Conservation (phyloP, 2,888 invertebrate species). For the Tridacna crocea region DNA sequence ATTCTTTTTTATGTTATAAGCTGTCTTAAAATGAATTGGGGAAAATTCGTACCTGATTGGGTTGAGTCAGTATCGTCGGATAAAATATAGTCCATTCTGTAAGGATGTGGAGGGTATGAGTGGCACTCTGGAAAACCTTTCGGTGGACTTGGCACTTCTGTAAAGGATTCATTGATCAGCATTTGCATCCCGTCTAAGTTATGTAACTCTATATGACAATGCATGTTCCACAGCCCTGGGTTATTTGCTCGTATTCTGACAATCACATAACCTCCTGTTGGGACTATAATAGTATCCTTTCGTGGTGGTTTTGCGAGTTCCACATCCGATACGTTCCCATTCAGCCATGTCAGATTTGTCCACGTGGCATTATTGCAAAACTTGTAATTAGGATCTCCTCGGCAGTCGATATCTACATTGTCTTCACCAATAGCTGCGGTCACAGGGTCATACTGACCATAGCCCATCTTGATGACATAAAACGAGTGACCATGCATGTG, state of each 20-base stretch:
- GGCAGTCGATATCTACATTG: conserved; percentile 65
- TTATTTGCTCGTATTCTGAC: conserved; percentile 79
- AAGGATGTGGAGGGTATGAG: conserved; percentile 47
- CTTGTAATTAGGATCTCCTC: conserved; percentile 58
- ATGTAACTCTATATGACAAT: conserved; percentile 80
- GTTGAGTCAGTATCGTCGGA: neutral
- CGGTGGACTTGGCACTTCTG: conserved; percentile 66
- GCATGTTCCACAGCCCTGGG: conserved; percentile 81
- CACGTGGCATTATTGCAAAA: conserved; percentile 77
- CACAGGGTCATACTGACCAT: conserved; percentile 56
- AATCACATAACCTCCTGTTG: conserved; percentile 81
- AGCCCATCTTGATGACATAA: conserved; percentile 79
- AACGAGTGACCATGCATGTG: conserved; percentile 82
- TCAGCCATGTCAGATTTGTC: conserved; percentile 71
- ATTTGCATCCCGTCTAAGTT: conserved; percentile 79
- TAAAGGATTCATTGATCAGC: conserved; percentile 75
- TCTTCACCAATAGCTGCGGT: conserved; percentile 61
- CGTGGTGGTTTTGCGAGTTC: conserved; percentile 71
- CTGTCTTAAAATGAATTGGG: too few species aligned
- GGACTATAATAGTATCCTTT: conserved; percentile 81
- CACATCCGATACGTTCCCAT: conserved; percentile 72
- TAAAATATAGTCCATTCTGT: conserved; percentile 20
- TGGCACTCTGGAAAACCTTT: conserved; percentile 73
- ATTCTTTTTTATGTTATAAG: too few species aligned
- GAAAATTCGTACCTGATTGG: neutral